A percentile compares a stretch with the other conserved stretches of the same genome.
These are phyloP conservation scores for Brachyopa scutellaris DNA, from an alignment of 2,888 invertebrate species.

Conservation along the genomic window DNA sequence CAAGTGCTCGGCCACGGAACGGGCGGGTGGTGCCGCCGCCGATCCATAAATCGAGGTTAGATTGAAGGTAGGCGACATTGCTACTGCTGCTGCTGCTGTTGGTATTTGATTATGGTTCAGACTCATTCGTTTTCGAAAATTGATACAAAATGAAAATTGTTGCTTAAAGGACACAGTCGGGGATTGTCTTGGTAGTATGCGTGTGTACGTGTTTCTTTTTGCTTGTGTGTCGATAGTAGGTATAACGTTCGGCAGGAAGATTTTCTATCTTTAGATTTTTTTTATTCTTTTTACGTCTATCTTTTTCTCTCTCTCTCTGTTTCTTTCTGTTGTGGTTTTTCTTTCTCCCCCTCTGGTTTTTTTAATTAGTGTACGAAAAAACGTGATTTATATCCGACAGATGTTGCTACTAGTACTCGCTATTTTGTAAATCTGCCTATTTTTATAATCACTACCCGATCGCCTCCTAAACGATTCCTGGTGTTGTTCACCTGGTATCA, in stretches of 20 bases:
- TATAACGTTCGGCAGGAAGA: conserved; percentile 53
- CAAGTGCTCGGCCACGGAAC: conserved; percentile 57
- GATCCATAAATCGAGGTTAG: conserved; percentile 67
- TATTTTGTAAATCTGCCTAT: conserved; percentile 38
- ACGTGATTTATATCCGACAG: conserved; percentile 65
- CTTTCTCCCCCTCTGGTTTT: too few species aligned
- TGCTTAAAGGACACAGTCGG: conserved; percentile 66
- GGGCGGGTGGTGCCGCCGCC: conserved; percentile 63
- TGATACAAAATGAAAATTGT: conserved; percentile 25
- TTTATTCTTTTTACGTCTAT: neutral
- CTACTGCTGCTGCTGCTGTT: conserved; percentile 40
- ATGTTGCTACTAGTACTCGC: conserved; percentile 29
- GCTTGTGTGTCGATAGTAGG: neutral
- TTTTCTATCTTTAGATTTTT: conserved; percentile 39
- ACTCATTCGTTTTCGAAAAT: conserved; percentile 57
- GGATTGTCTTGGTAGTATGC: conserved; percentile 60
- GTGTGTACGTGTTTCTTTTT: conserved; percentile 18
- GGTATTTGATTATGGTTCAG: conserved; percentile 63
- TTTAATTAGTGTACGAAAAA: conserved; percentile 20
- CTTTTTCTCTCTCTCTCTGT: neutral
- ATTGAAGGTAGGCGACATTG: conserved; percentile 68
- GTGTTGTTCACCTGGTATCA: conserved; percentile 51
- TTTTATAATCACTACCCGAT: conserved; percentile 50
- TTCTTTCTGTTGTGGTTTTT: too few species aligned
- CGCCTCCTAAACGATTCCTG: conserved; percentile 38